Percentiles rank a stretch among this genome's conserved stretches.
These are phyloP conservation scores for Leuciscus idus DNA, from an alignment of 2,113 vertebrate genomes.

Conservation along the genomic window DNA sequence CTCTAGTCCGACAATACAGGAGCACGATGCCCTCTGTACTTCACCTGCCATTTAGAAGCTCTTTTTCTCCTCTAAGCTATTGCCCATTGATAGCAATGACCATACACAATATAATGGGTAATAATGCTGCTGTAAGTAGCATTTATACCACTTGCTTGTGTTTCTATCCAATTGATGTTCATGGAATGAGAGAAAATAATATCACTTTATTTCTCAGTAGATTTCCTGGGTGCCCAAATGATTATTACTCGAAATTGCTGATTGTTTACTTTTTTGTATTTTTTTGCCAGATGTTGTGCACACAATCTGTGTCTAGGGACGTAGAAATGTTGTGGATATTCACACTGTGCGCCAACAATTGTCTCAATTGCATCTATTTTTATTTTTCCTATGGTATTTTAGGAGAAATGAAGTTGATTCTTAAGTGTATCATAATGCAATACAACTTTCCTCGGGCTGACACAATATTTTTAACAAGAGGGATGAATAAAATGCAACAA, in stretches of 20 bases:
- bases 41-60: neutral
- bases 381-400: neutral
- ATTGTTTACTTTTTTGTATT: neutral
- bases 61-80: neutral
- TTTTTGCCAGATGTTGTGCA: neutral
- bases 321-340: neutral
- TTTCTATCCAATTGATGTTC: conserved; percentile 65
- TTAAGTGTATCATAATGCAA: conserved; percentile 10
- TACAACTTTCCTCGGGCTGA: neutral
- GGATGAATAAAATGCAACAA: conserved; percentile 63
- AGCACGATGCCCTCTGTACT: neutral
- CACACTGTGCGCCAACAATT: neutral
- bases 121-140: neutral
- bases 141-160: neutral
- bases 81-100: neutral
- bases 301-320: neutral
- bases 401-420: neutral
- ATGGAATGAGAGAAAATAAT: conserved; percentile 56
- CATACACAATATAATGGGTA: neutral
- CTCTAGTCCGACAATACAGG: neutral
- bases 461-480: conserved; percentile 49
- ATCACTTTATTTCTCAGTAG: conserved; percentile 27
- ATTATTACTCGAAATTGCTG: neutral
- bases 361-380: neutral
- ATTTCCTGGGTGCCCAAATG: neutral